Percentiles rank a stretch among this genome's conserved stretches.
Conservation (phyloP, 1,140 invertebrate genomes). For the Oreohelix idahoensis region DNA sequence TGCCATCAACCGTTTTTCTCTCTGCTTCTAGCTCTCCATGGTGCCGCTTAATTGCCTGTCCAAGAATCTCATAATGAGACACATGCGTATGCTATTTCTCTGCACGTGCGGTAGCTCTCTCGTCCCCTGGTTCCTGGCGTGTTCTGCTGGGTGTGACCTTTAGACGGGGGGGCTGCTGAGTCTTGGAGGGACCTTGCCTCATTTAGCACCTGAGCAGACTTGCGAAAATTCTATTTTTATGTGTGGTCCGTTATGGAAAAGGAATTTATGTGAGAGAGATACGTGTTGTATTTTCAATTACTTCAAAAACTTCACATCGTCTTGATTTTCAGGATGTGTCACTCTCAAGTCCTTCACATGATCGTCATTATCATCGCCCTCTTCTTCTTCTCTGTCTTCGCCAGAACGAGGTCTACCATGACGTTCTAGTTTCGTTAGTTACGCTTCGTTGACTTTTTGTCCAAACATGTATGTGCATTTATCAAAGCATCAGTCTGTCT, state of each 20-base stretch:
- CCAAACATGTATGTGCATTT: neutral
- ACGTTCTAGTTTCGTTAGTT: neutral
- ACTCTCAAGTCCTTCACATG: neutral
- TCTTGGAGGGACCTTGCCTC: neutral
- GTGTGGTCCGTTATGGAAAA: slow-evolving; percentile 7
- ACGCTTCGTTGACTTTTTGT: neutral
- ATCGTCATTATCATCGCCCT: neutral
- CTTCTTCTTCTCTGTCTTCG: neutral
- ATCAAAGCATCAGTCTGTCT: too few relatives aligned
- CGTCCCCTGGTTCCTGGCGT: neutral
- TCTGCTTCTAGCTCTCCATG: neutral
- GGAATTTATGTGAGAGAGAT: neutral
- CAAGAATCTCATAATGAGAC: neutral
- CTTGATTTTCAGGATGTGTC: neutral
- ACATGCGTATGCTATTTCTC: neutral
- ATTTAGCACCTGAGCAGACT: neutral
- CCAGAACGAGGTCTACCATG: neutral
- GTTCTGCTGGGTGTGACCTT: neutral
- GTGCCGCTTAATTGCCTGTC: neutral
- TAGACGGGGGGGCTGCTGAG: neutral
- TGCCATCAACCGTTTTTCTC: slow-evolving; percentile 6
- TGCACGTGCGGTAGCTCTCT: neutral
- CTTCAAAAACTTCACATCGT: neutral
- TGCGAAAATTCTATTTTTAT: neutral
- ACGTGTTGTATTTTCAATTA: neutral